Evolutionary conservation across 1,140 invertebrate species (phyloP), one percentile per base, ranked within the genome.

Genomic region (Phenacoccus solenopsis): DNA sequence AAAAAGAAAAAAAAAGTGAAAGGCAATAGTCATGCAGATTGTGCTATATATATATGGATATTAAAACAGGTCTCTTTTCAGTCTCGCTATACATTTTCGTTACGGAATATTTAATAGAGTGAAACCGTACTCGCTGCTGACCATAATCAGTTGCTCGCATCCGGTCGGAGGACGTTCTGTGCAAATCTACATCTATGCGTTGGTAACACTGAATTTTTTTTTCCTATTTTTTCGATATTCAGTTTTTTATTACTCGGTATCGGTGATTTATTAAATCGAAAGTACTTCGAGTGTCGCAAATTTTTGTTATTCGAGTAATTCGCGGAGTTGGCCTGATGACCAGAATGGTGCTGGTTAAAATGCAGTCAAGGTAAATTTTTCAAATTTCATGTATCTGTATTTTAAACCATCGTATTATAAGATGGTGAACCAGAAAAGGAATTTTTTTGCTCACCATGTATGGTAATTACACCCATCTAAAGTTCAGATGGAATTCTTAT

Each of bases 11-110:
- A 49, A 64, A 64, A 64, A 64, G 59, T 64, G 59, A 64, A 64
- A 64, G 59, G 59, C 25, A 64, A 49, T 27, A 64, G 59, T 64
- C 59, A 64, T 64, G 25, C 59, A 64, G 59, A 22, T 64, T 64
- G 59, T 10, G 59, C 59, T 64, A 64, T 64, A 27, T 64, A 64
- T 64, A 64, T 64, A 64, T 64, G 59, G 59, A 24, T 64, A 64
- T 25, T 64, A 64, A 64, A 64, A 64, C 59, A 64, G 59, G 59
- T 25, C 21, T 64, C 25, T 64, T 64, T 64, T 64, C 59, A 64
- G 59, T 64, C 59, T 64, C 25, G 21, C 59, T 64, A 25, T 64
- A 64, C 9, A 24, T 20, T 24, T 64, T 27, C 22, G 21, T 25
- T 27, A 64, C 38, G 16, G 59, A 64, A 64, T 64, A 24, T 64